phyloP scores from a whole-genome alignment of 2,888 invertebrate genomes.

The Cerastis rubricosa region DNA sequence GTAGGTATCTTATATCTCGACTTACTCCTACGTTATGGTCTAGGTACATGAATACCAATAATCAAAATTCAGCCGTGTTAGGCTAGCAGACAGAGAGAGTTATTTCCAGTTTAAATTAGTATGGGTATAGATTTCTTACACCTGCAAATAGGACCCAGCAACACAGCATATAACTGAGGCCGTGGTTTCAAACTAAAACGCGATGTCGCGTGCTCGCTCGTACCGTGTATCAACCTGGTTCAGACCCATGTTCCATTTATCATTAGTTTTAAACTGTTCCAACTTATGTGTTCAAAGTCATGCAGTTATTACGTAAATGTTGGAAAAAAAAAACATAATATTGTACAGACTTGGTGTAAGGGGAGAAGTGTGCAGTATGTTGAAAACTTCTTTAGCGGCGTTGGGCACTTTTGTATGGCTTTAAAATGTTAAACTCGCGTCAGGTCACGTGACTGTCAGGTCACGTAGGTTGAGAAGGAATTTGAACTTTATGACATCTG shows the following conservation, averaged over 20 bases:
- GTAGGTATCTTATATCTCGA: too few relatives aligned
- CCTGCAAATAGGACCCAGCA: conserved; percentile 7
- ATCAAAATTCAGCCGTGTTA: not conserved
- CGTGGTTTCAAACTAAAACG: conserved; percentile 44
- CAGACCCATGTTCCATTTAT: conserved; percentile 48
- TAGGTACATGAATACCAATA: not conserved
- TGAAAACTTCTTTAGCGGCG: too few relatives aligned
- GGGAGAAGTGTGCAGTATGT: too few relatives aligned
- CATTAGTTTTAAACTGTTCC: conserved; percentile 48
- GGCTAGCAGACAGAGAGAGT: not conserved
- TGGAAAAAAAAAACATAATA: not conserved
- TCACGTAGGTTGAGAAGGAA: too few relatives aligned
- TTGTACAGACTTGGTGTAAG: not conserved
- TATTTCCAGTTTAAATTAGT: not conserved
- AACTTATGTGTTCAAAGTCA: conserved; percentile 46
- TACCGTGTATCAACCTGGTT: conserved; percentile 29
- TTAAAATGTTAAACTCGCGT: too few relatives aligned
- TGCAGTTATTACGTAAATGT: conserved; percentile 24
- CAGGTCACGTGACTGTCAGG: too few relatives aligned
- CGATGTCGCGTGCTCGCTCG: conserved; percentile 53
- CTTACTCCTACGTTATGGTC: not conserved
- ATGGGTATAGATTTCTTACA: not conserved
- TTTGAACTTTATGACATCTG: too few relatives aligned
- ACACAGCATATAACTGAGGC: not conserved
- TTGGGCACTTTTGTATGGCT: too few relatives aligned